Evolutionary conservation across 2,888 invertebrate species (phyloP), one percentile per base, ranked within the genome.

Genomic region (Capitulum mitella): DNA sequence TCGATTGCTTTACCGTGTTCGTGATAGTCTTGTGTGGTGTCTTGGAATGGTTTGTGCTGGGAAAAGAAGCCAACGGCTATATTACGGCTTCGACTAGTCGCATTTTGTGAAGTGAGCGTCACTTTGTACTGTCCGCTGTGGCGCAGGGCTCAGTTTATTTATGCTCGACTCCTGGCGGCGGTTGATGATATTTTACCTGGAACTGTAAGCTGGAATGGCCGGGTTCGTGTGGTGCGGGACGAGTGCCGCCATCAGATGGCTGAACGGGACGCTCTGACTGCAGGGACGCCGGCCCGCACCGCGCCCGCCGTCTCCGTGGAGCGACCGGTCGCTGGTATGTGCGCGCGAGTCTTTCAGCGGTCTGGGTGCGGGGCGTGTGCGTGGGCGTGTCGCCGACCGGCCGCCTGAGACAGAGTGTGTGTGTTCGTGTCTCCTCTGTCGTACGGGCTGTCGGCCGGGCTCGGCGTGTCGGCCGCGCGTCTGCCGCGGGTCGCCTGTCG

Each of bases 261-360:
- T 6, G 46, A 46, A 14, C 46, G 46, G 46, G 46, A 12, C 26
- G 51, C 22, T 22, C 22, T 14, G 14, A 22, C 46, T 46, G 46
- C 46, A 6, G 46, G 46, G 46, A 6, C 10, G 46, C 46, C 46
- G 14, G 46, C 46, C 46, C 10, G 46, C 46, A 46, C 10, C 46
- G 14, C 10, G 46, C 14, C 46, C 10, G 10, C 14, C 14, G 46
- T 14, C 16, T 19, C 48, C 48, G 48, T 48, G 2, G 48, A 26
- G 54, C n/a, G n/a, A n/a, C n/a, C n/a, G n/a, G n/a, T n/a, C n/a
- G n/a, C n/a, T n/a, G n/a, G 54, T 26, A 19, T 54, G 54, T 37
- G 70, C 14, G 40, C 26, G 70, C 14, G 70, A 70, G 70, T 70
- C 70, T 70, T 70, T 70, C 70, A 70, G 37, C 37, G 64, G 34